Evolutionary conservation across 2,888 invertebrate genomes (phyloP).

Genomic region (Drosophila siamana): DNA sequence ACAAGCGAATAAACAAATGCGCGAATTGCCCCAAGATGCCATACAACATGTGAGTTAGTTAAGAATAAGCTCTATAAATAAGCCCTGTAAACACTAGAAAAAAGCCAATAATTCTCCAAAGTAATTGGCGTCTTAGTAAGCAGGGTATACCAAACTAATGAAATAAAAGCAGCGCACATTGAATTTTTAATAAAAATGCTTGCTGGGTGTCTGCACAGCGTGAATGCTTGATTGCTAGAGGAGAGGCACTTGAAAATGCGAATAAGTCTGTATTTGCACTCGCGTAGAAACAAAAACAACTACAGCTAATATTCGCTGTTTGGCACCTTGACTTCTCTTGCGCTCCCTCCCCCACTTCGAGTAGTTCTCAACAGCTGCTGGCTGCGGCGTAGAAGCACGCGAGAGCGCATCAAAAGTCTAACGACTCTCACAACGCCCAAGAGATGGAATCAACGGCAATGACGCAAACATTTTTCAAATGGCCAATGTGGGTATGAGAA

Average conservation of each 20-base stretch:
- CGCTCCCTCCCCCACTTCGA: constrained; percentile 2
- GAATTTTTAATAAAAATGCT: too few relatives aligned
- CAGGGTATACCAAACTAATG: neutral
- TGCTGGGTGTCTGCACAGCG: neutral
- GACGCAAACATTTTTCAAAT: constrained; percentile 5
- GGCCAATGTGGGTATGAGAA: constrained; percentile 37
- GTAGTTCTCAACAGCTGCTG: constrained; percentile 32
- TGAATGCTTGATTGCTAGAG: neutral
- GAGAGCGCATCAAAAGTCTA: constrained; percentile 43
- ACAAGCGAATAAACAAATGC: neutral
- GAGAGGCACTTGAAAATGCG: constrained; percentile 4
- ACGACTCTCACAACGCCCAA: constrained; percentile 5
- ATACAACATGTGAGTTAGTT: neutral
- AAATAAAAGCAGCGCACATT: too few relatives aligned
- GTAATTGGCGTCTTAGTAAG: neutral
- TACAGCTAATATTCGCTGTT: constrained; percentile 43
- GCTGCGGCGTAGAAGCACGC: constrained; percentile 66
- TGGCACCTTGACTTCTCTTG: constrained; percentile 31
- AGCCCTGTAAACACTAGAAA: constrained; percentile 21
- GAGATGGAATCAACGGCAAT: constrained; percentile 19
- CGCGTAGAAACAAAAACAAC: constrained; percentile 15
- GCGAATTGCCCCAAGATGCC: neutral
- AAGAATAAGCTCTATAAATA: constrained; percentile 1
- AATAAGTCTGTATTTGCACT: constrained; percentile 10
- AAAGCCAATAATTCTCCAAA: constrained; percentile 25